Conservation (phyloP, 2,113 vertebrate genomes). For the Syrrhaptes paradoxus region DNA sequence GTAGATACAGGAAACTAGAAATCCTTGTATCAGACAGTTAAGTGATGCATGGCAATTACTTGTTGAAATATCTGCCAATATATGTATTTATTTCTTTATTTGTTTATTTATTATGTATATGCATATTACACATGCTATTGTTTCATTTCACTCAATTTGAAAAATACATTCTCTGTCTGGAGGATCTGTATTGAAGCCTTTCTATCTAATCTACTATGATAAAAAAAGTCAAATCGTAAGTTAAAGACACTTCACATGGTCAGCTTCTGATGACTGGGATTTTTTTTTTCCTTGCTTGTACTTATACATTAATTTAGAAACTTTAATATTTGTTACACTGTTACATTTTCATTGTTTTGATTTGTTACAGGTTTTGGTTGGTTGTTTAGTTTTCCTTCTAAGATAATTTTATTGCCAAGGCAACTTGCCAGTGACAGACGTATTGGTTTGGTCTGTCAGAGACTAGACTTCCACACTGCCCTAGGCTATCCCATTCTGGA, state of each 20-base stretch:
- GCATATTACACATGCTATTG: background rate
- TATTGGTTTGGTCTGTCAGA: background rate
- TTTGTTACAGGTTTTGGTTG: background rate
- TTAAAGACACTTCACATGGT: background rate
- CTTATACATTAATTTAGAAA: background rate
- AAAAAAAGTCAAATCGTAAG: background rate
- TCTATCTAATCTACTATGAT: background rate
- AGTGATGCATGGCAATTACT: background rate
- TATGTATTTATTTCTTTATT: background rate
- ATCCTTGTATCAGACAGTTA: background rate
- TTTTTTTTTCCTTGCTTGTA: background rate
- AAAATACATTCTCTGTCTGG: background rate
- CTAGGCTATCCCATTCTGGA: background rate
- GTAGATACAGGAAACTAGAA: background rate
- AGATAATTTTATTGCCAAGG: background rate
- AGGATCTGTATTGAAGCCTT: background rate
- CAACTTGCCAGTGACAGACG: background rate
- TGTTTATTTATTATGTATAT: background rate
- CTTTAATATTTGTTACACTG: background rate
- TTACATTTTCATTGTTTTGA: background rate
- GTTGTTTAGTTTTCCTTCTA: background rate
- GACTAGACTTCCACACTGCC: background rate
- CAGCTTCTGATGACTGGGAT: background rate
- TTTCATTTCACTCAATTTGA: background rate
- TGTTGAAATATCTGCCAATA: background rate